Percentiles rank a stretch among this genome's conserved stretches.
Evolutionary conservation across 2,113 vertebrate genomes (phyloP).

Genomic region (Rhinoptilus africanus): DNA sequence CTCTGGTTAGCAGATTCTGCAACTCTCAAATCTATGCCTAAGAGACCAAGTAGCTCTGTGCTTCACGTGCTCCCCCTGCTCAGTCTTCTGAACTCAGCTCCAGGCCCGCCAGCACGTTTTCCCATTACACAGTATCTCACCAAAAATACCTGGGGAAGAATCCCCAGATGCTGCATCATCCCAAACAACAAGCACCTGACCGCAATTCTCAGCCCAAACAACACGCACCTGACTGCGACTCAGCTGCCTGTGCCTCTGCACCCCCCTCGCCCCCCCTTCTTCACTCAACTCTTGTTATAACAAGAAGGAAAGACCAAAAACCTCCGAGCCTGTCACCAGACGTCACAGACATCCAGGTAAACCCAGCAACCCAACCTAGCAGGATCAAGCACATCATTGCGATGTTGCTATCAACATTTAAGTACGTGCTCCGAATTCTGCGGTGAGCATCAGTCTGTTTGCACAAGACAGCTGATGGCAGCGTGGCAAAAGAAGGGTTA

Average conservation of each 20-base stretch:
- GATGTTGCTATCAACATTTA: not conserved
- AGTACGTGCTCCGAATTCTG: not conserved
- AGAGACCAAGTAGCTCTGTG: fast-evolving
- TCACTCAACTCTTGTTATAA: not conserved
- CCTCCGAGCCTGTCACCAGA: not conserved
- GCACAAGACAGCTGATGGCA: not conserved
- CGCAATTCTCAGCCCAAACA: not conserved
- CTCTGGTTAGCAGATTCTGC: not conserved
- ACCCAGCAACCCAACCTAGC: not conserved
- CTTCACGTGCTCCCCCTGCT: not conserved
- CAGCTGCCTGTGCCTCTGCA: not conserved
- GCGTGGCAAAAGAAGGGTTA: not conserved
- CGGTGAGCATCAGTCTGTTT: fast-evolving
- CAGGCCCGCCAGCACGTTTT: fast-evolving
- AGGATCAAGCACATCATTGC: not conserved
- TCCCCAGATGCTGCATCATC: not conserved
- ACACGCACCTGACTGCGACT: not conserved
- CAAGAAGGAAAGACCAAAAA: not conserved
- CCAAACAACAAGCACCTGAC: not conserved
- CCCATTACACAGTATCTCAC: fast-evolving
- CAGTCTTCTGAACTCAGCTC: not conserved
- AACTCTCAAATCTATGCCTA: not conserved
- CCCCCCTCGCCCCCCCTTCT: not conserved
- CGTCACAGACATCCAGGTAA: not conserved
- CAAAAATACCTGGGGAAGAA: not conserved